phyloP scores from a whole-genome alignment of 1,140 invertebrate species.

The Zaprionus camerounensis region DNA sequence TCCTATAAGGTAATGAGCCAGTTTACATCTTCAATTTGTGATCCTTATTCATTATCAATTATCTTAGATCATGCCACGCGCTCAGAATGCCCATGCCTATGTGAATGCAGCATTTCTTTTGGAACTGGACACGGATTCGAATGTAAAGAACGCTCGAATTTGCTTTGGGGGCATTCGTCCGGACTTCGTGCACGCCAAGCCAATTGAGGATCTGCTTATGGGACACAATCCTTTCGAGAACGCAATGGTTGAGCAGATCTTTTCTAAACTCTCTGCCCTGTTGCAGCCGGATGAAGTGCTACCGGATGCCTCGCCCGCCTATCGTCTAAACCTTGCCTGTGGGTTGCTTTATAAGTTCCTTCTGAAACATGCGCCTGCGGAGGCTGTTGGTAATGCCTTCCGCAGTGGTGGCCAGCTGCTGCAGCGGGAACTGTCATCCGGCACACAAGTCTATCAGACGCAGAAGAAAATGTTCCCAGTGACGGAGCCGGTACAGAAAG shows the following conservation, averaged over 20 bases:
- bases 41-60: neutral
- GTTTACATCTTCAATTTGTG: neutral
- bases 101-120: slow-evolving; percentile 92
- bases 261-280: slow-evolving; percentile 86
- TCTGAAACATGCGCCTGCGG: slow-evolving; percentile 85
- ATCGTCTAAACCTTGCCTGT: slow-evolving; percentile 87
- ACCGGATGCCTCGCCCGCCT: slow-evolving; percentile 88
- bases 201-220: slow-evolving; percentile 88
- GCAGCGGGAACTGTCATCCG: slow-evolving; percentile 88
- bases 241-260: slow-evolving; percentile 85
- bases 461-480: slow-evolving; percentile 91
- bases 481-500: slow-evolving; percentile 90
- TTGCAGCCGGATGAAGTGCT: slow-evolving; percentile 87
- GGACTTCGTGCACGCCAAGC: slow-evolving; percentile 89
- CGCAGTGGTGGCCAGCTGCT: slow-evolving; percentile 87
- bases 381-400: slow-evolving; percentile 78
- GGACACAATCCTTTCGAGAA: slow-evolving; percentile 85
- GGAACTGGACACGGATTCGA: slow-evolving; percentile 70
- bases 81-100: slow-evolving; percentile 93
- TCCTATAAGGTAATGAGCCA: slow-evolving; percentile 86
- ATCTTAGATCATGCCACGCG: slow-evolving; percentile 87
- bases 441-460: slow-evolving; percentile 90
- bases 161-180: slow-evolving; percentile 90
- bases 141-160: slow-evolving; percentile 70
- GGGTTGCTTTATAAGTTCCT: slow-evolving; percentile 91